Conservation (phyloP, 1,140 invertebrate genomes). For the Eurytemora carolleeae region DNA sequence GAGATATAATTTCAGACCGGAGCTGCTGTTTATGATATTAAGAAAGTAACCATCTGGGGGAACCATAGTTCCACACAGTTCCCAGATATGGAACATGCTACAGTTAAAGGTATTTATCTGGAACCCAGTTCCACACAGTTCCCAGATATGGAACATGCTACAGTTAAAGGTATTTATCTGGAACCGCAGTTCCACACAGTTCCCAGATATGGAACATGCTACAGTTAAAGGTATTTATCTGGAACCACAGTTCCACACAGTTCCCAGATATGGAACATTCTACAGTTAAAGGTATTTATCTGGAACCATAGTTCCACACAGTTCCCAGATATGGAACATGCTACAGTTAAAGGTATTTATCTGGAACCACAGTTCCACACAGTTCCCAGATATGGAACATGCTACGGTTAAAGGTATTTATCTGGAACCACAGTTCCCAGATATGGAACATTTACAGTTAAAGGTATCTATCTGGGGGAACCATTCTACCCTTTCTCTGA, state of each 20-base stretch:
- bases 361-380: conserved; percentile 67
- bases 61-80: conserved; percentile 98
- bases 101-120: too few relatives aligned
- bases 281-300: too few relatives aligned
- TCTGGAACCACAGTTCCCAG: conserved; percentile 99
- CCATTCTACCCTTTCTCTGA: too few relatives aligned
- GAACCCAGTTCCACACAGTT: conserved; percentile 72
- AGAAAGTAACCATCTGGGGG: conserved; percentile 95
- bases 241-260: too few relatives aligned
- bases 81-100: conserved; percentile 71
- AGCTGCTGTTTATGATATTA: too few relatives aligned
- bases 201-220: conserved; percentile 79
- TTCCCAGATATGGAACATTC: too few relatives aligned
- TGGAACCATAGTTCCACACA: conserved; percentile 98
- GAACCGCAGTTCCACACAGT: conserved; percentile 99
- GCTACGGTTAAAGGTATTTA: conserved; percentile 62
- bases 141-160: conserved; percentile 74
- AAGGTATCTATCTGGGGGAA: too few relatives aligned
- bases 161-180: conserved; percentile 76
- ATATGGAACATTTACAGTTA: conserved; percentile 49
- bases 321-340: conserved; percentile 79
- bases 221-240: conserved; percentile 28
- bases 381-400: conserved; percentile 86
- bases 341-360: conserved; percentile 33
- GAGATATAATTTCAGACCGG: too few relatives aligned